Evolutionary conservation across 1,140 invertebrate species (phyloP).

Genomic region (Trichoplusia ni): DNA sequence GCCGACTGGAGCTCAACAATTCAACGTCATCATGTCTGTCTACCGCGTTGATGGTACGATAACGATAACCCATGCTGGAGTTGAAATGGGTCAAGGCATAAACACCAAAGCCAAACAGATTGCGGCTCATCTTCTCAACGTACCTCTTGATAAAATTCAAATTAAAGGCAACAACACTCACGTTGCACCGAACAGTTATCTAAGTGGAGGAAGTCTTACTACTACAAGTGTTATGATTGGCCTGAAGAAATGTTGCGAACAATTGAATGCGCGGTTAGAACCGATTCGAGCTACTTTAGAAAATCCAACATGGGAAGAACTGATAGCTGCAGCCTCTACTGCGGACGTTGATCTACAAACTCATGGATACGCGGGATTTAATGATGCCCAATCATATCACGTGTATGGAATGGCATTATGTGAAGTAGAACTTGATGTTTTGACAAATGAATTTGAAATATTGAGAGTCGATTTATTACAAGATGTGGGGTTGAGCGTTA

Average conservation of each 20-base stretch:
- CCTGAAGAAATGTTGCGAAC: constrained; percentile 43
- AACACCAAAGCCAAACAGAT: constrained; percentile 88
- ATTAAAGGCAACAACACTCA: constrained; percentile 85
- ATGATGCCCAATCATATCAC: constrained; percentile 70
- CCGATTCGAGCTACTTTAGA: constrained; percentile 82
- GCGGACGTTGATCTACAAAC: constrained; percentile 82
- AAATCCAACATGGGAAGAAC: constrained; percentile 83
- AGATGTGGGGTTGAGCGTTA: constrained; percentile 88
- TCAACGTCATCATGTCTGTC: constrained; percentile 85
- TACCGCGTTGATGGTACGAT: constrained; percentile 89
- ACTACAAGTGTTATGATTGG: constrained; percentile 38
- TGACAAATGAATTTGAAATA: constrained; percentile 86
- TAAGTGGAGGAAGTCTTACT: constrained; percentile 83
- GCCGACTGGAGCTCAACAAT: constrained; percentile 79
- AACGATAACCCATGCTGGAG: constrained; percentile 86
- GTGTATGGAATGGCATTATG: constrained; percentile 83
- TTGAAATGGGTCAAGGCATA: constrained; percentile 93
- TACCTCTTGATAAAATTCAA: constrained; percentile 84
- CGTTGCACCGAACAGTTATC: constrained; percentile 81
- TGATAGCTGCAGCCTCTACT: constrained; percentile 80
- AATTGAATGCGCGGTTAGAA: constrained; percentile 81
- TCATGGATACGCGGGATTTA: constrained; percentile 31
- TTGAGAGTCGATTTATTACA: constrained; percentile 87
- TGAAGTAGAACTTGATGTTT: constrained; percentile 87
- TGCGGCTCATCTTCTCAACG: constrained; percentile 85